Evolutionary conservation across 2,888 invertebrate genomes (phyloP), one percentile per base, ranked within the genome.

Genomic region (Latheticus oryzae): DNA sequence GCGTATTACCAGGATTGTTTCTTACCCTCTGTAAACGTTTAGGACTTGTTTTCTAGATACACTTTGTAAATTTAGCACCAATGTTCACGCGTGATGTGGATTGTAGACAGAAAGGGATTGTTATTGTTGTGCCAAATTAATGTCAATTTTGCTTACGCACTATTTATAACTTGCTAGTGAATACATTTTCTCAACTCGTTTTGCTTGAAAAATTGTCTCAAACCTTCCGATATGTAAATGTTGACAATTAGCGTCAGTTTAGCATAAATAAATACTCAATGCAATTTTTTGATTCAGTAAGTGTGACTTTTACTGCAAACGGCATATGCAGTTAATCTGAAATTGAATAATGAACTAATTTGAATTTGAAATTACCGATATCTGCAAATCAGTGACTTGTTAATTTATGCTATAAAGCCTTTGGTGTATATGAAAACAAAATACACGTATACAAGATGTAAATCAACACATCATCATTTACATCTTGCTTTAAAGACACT

Each of bases 391-490:
- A 48, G 47, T 15, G 23, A 11, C 11, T 32, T 42, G 42, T 35
- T 58, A 54, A 54, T 58, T 58, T 58, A 42, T 58, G 43, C 48
- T 17, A 26, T 40, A 54, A 58, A 51, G 28, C 23, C 52, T 53
- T 48, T 33, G 53, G 40, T 58, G 58, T 58, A 52, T 51, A 33
- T 60, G 56, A 58, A 58, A 58, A 48, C 48, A 28, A 45, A 37
- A 56, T 42, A 48, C 50, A 57, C 58, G 60, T 58, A 61, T 60
- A 58, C 60, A 60, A 66, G 63, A 70, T 68, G 63, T 60, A 67
- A 68, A 69, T 69, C 64, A 68, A 64, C 68, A 60, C 67, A 59
- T 68, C 65, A 65, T 67, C 66, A 70, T 65, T 68, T 68, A 64
- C 67, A 66, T 63, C 68, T 65, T 60, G 61, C 64, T 65, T 66